Evolutionary conservation across 2,888 invertebrate genomes (phyloP).

Genomic region (Lapara coniferarum): DNA sequence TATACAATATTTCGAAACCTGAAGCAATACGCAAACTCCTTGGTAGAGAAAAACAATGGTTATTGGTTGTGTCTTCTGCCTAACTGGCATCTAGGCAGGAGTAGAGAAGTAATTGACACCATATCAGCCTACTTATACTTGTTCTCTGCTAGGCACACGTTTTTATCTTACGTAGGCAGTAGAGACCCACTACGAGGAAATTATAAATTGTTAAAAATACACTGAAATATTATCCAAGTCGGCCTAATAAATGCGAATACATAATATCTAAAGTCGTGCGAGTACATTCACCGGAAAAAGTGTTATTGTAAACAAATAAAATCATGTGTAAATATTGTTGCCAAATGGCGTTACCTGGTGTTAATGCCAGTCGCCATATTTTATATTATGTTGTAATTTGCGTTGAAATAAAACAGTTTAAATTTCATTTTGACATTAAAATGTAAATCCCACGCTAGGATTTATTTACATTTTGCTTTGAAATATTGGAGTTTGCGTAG

Average conservation of each 20-base stretch:
- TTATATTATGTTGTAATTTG: constrained; percentile 13
- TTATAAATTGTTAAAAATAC: not conserved
- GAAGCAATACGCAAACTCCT: no score
- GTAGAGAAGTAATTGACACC: no score
- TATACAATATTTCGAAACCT: no score
- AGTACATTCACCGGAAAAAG: constrained; percentile 13
- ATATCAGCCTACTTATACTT: no score
- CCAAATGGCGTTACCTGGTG: constrained; percentile 7
- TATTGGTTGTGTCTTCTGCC: no score
- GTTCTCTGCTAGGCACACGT: not conserved
- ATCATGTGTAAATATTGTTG: constrained; percentile 8
- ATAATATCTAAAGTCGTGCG: constrained; percentile 3
- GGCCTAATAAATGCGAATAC: constrained; percentile 12
- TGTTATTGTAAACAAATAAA: constrained; percentile 13
- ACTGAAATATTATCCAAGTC: constrained; percentile 1
- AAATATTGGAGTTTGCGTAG: no score
- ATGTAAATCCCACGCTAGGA: not conserved
- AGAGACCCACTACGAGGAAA: not conserved
- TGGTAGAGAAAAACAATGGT: no score
- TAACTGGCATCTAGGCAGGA: no score
- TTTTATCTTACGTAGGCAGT: not conserved
- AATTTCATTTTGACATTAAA: constrained; percentile 2
- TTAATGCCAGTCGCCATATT: constrained; percentile 4
- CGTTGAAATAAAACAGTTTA: constrained; percentile 2
- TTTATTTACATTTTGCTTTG: no score